phyloP scores from a whole-genome alignment of 2,888 invertebrate species.

The Serripes groenlandicus region DNA sequence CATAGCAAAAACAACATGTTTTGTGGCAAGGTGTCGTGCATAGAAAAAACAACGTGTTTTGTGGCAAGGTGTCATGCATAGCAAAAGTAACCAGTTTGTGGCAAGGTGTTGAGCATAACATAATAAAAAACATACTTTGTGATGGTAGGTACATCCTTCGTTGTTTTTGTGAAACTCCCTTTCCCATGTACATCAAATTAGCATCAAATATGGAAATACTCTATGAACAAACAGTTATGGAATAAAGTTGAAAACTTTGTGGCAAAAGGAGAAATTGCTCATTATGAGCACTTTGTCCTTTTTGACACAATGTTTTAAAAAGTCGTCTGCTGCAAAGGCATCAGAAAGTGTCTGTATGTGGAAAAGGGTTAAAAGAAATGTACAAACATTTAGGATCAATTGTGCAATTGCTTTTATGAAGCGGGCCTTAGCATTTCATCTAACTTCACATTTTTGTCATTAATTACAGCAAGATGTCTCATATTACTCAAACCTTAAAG shows the following conservation, averaged over 20 bases:
- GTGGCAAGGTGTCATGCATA: too few relatives aligned
- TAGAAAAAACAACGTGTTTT: too few relatives aligned
- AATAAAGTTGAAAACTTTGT: not conserved
- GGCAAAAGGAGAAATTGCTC: not conserved
- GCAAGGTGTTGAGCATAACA: too few relatives aligned
- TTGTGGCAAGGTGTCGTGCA: too few relatives aligned
- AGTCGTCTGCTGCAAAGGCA: not conserved
- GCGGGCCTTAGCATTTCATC: not conserved
- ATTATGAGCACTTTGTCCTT: not conserved
- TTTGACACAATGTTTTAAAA: not conserved
- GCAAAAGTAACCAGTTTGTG: too few relatives aligned
- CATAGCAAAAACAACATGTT: too few relatives aligned
- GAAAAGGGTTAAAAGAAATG: not conserved
- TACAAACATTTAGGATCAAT: not conserved
- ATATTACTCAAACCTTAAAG: conserved; percentile 1
- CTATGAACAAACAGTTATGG: too few relatives aligned
- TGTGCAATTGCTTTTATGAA: not conserved
- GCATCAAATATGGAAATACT: too few relatives aligned
- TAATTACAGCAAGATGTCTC: not conserved
- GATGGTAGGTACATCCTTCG: too few relatives aligned
- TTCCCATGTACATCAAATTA: too few relatives aligned
- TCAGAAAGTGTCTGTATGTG: not conserved
- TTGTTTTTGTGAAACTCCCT: too few relatives aligned
- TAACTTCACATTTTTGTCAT: not conserved
- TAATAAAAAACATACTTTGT: too few relatives aligned